Percentiles rank a stretch among this genome's conserved stretches.
These are phyloP conservation scores for Danio choprae DNA, from an alignment of 2,797 vertebrate genomes.

Conservation along the genomic window DNA sequence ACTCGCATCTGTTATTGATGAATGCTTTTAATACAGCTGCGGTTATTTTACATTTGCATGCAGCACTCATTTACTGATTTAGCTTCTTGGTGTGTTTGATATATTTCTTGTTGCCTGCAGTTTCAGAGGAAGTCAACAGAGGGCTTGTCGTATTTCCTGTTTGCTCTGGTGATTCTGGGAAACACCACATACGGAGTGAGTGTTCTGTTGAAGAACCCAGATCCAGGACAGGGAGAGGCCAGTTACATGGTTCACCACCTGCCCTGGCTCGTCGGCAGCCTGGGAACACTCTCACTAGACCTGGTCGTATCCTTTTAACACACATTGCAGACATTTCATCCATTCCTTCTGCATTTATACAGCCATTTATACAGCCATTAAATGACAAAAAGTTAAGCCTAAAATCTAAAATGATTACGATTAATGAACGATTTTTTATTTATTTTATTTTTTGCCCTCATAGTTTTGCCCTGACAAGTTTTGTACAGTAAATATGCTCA, in stretches of 20 bases:
- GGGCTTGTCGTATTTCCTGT: constrained; percentile 90
- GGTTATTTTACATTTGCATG: neutral
- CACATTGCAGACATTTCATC: neutral
- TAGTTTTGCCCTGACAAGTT: too few relatives aligned
- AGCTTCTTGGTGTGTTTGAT: neutral
- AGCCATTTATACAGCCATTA: too few relatives aligned
- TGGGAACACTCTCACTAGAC: constrained; percentile 90
- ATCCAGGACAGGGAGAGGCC: constrained; percentile 75
- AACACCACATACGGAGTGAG: constrained; percentile 90
- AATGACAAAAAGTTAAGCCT: too few relatives aligned
- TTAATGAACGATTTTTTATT: too few relatives aligned
- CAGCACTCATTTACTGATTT: neutral
- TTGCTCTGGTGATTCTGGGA: constrained; percentile 92
- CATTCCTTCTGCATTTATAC: too few relatives aligned
- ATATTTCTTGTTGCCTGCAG: constrained; percentile 68
- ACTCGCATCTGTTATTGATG: neutral
- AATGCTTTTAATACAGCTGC: neutral
- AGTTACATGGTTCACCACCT: constrained; percentile 91
- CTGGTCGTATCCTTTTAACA: constrained; percentile 87
- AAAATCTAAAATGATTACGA: too few relatives aligned
- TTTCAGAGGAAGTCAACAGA: constrained; percentile 88
- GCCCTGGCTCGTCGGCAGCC: constrained; percentile 95
- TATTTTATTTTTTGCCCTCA: too few relatives aligned
- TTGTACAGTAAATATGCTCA: too few relatives aligned
- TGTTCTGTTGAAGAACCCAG: constrained; percentile 91